Evolutionary conservation across 2,888 invertebrate species (phyloP), one percentile per base, ranked within the genome.

Genomic region (Lypha dubia): DNA sequence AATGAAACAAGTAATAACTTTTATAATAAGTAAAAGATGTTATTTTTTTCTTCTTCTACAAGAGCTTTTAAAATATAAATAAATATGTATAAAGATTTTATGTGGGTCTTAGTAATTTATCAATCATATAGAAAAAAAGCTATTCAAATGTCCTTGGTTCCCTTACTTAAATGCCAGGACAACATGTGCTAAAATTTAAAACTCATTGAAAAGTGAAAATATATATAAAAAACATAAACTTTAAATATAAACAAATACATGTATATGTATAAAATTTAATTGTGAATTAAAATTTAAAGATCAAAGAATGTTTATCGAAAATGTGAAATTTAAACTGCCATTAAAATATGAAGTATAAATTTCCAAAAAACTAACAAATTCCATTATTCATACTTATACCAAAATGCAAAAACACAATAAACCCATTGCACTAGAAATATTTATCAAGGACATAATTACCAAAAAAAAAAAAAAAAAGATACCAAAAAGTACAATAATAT

Each of bases 371-470:
- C 22, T 32, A 22, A 44, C 0, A 51, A 56, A 49, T 58, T 53
- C 9, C 15, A 60, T 22, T 51, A 67, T 35, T 74, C 22, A 20
- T 62, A 49, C 13, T 62, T 44, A 56, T 49, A 13, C 2, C 4
- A 49, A 63, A 71, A 76, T 65, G 41, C 11, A 38, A 6, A 38
- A 71, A 68, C 17, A 11, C 67, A 77, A 77, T 63, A 62, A 81
- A 81, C 81, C 81, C 84, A 84, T 73, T 84, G 84, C 77, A 79
- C 81, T 81, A 81, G 84, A 84, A 84, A 81, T 79, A 71, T 81
- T 68, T 63, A 81, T 70, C 70, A 81, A 84, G 84, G 84, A 81
- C 81, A 63, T 74, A 65, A 41, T 32, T 53, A 63, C 15, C 58
- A 79, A 24, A 49, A 73, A 65, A 51, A 5, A 77, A 60, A 38